Evolutionary conservation across 2,888 invertebrate species (phyloP), one percentile per base, ranked within the genome.

Genomic region (Elmis aenea): DNA sequence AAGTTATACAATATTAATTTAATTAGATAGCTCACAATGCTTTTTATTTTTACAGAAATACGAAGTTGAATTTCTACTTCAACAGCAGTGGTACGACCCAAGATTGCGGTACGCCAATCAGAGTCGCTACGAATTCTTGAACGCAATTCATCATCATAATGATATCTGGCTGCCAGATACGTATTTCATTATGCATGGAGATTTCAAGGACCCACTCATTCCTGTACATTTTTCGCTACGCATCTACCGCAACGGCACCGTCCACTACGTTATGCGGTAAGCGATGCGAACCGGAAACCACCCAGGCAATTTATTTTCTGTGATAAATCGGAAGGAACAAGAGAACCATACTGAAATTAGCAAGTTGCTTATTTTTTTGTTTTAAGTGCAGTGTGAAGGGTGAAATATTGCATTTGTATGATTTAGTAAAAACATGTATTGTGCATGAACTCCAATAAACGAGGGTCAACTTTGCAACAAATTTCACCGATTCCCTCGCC

Each of bases 181-280:
- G 38, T 92, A 92, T 69, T 93, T 93, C 73, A 91, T 92, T 68
- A 92, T 92, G 86, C 92, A 93, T 71, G 93, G 93, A 48, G 92
- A 93, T 72, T 93, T 92, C 72, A 91, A 92, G 77, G 88, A 90
- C 69, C 90, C 90, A 50, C 82, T 91, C 66, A 88, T 89, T 69
- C 91, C 91, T 55, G 85, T 90, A 73, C 90, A 92, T 75, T 91
- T 93, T 62, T 89, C 92, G 53, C 79, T 93, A 65, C 79, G 91
- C 66, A 90, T 93, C 64, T 91, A 84, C 69, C 81, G 89, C 62
- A 91, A 92, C 68, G 93, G 93, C 67, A 91, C 90, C 64, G 90
- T 93, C 70, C 86, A 85, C 74, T 92, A 92, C 73, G 81, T 90
- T 68, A 91, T 91, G 86, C 81, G 90, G 83, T 83, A 72, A 33